A percentile compares a stretch with the other conserved stretches of the same genome.
These are phyloP conservation scores for Mnemiopsis leidyi DNA, from an alignment of 37 sponge, comb jelly and placozoan genomes.

Conservation along the genomic window DNA sequence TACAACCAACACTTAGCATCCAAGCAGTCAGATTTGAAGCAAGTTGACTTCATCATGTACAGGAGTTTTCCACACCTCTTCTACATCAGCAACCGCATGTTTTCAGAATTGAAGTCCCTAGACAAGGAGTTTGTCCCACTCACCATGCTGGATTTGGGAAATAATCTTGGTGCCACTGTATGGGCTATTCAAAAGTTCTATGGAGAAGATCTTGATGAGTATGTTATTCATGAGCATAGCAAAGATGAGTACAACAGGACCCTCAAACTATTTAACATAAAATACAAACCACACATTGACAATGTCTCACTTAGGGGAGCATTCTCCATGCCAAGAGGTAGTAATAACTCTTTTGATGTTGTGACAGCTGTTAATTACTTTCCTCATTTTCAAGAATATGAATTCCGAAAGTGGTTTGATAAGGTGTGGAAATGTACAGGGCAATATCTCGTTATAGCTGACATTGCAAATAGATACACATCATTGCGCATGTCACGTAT, in stretches of 20 bases:
- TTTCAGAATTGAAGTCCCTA: neutral
- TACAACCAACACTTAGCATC: neutral
- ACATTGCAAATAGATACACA: slow-evolving; percentile 39
- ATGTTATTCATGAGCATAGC: slow-evolving; percentile 56
- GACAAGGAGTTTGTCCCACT: neutral
- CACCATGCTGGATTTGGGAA: slow-evolving; percentile 44
- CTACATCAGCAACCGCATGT: neutral
- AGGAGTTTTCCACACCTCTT: neutral
- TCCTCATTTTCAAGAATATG: neutral
- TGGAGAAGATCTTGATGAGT: neutral
- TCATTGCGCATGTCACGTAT: neutral
- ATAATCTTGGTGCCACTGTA: slow-evolving; percentile 27
- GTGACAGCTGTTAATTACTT: slow-evolving; percentile 55
- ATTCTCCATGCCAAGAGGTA: neutral
- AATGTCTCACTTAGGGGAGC: slow-evolving; percentile 30
- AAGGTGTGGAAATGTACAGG: slow-evolving; percentile 25
- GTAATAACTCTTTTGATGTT: neutral
- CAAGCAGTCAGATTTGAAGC: neutral
- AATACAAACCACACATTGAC: slow-evolving; percentile 2
- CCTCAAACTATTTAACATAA: neutral
- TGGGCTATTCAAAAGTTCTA: slow-evolving; percentile 21
- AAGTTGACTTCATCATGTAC: slow-evolving; percentile 33
- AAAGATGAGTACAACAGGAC: slow-evolving; percentile 26
- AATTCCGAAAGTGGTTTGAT: slow-evolving; percentile 7
- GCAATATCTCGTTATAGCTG: slow-evolving; percentile 3